These are phyloP conservation scores for Horisme vitalbata DNA, from an alignment of 2,888 invertebrate species.

Conservation along the genomic window DNA sequence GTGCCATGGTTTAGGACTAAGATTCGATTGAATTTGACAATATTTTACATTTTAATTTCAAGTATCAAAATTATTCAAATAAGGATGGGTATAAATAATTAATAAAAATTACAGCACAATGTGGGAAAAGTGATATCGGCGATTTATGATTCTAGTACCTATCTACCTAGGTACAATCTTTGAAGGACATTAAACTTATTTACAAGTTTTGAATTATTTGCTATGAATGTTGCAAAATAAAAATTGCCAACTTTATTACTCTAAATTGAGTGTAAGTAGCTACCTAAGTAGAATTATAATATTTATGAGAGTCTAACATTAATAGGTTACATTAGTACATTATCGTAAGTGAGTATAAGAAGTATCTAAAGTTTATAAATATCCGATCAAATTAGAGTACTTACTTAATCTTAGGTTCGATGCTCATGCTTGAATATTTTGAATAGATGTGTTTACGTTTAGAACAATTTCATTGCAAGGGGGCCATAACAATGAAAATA, in stretches of 20 bases:
- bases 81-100: background rate
- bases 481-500: slow-evolving; percentile 61
- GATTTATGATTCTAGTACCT: no score
- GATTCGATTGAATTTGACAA: slow-evolving; percentile 72
- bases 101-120: background rate
- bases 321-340: slow-evolving; percentile 38
- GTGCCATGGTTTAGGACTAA: slow-evolving; percentile 79
- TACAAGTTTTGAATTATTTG: no score
- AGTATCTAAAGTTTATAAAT: slow-evolving; percentile 49
- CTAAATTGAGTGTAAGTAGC: no score
- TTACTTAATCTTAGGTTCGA: slow-evolving; percentile 53
- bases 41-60: slow-evolving; percentile 46
- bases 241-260: slow-evolving; percentile 74
- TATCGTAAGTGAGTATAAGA: slow-evolving; percentile 57
- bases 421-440: slow-evolving; percentile 50
- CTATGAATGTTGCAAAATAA: slow-evolving; percentile 71
- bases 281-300: slow-evolving; percentile 66
- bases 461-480: slow-evolving; percentile 60
- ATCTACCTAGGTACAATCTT: no score
- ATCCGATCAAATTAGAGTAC: slow-evolving; percentile 56
- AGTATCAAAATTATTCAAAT: background rate
- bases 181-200: no score
- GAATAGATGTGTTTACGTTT: slow-evolving; percentile 51
- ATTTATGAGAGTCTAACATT: slow-evolving; percentile 53
- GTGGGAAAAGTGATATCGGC: slow-evolving; percentile 8